Evolutionary conservation across 2,113 vertebrate species (phyloP), one percentile per base, ranked within the genome.

Genomic region (Cebus imitator): DNA sequence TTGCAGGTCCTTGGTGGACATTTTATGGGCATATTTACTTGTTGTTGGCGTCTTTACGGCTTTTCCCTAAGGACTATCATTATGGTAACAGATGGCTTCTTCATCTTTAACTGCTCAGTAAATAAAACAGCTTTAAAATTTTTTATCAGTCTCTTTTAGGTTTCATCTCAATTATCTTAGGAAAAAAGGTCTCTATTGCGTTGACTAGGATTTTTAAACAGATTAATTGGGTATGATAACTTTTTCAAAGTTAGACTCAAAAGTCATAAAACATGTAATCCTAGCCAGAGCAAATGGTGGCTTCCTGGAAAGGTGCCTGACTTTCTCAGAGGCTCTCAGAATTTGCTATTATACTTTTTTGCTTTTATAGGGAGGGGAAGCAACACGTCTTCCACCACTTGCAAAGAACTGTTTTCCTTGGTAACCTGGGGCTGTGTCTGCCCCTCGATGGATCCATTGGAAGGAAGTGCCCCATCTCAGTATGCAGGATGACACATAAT

Each of bases 81-180:
- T 45, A 88, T 6, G 25, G 84, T 8, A 52, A 90, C 48, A 8
- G 48, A 75, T 45, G 57, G 52, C 66, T 45, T 95, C 66, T 45
- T 95, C n/a, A 23, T 78, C 84, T 73, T 81, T 78, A 66, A 57
- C 66, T 30, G 35, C 45, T 87, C 75, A 48, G 72, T 83, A 58
- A 45, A 86, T 94, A 83, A 94, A 91, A 89, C 18, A 9, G n/a
- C 40, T 81, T 73, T 88, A 40, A 48, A 40, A 3, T 0, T 23
- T 58, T 27, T 27, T 80, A 68, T 58, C 0, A 73, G 89, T 96
- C 40, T 82, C 40, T 83, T 87, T 95, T 79, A 70, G 88, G 30
- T 68, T 70, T 90, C 87, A 64, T 73, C 61, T 91, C 50, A 61
- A n/a, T 57, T n/a, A 75, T 86, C 92, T 72, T 35, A 40, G 45